A percentile compares a stretch with the other conserved stretches of the same genome.
Conservation (phyloP, 2,888 invertebrate genomes). For the Philereme transversata region DNA sequence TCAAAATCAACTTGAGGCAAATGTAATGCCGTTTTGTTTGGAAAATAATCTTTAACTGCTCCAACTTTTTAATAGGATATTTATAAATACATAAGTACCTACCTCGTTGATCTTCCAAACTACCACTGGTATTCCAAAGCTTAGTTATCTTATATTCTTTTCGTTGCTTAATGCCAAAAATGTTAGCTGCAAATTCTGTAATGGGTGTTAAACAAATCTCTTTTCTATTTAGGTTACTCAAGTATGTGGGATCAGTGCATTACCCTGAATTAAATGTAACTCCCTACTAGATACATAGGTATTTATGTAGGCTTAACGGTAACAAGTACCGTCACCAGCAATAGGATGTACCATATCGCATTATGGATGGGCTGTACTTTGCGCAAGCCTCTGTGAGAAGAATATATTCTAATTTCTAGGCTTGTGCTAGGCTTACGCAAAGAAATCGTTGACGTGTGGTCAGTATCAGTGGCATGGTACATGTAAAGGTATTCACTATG, state of each 20-base stretch:
- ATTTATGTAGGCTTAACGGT: no score
- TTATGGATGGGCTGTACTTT: no score
- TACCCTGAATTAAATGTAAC: constrained; percentile 3
- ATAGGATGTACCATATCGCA: no score
- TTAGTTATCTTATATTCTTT: constrained; percentile 62
- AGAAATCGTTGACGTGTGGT: no score
- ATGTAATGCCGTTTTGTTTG: not conserved
- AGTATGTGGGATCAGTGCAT: constrained; percentile 60
- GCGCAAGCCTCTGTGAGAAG: no score
- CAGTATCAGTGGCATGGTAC: no score
- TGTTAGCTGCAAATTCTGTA: constrained; percentile 72
- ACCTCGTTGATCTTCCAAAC: constrained; percentile 40
- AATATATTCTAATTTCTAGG: no score
- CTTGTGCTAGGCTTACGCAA: no score
- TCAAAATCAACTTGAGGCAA: no score
- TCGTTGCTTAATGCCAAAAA: constrained; percentile 83
- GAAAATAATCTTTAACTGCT: not conserved
- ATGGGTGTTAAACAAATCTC: constrained; percentile 63
- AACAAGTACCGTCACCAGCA: no score
- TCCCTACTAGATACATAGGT: not conserved
- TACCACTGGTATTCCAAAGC: constrained; percentile 80
- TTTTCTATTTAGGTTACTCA: constrained; percentile 73
- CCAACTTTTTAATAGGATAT: constrained; percentile 2
- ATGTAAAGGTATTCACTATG: no score
- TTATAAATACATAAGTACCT: constrained; percentile 2